Conservation (phyloP, 2,113 vertebrate genomes). For the Heloderma charlesbogerti region DNA sequence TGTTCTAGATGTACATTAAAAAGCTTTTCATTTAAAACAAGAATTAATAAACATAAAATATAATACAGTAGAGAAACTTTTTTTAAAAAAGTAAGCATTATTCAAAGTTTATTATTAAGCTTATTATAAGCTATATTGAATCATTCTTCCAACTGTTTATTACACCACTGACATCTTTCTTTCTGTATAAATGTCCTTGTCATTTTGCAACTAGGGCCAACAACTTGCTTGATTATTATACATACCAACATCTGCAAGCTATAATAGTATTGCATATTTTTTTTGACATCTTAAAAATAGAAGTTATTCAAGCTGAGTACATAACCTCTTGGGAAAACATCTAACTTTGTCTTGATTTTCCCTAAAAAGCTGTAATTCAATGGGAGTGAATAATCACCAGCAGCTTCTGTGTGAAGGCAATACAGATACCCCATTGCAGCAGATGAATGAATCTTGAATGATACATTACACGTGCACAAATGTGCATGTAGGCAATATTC, state of each 20-base stretch:
- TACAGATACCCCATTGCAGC: slow-evolving; percentile 22
- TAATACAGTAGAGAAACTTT: background rate
- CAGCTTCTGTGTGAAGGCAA: background rate
- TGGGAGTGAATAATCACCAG: slow-evolving; percentile 13
- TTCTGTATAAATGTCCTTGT: slow-evolving; percentile 41
- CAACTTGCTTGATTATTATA: slow-evolving; percentile 50
- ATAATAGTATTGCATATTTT: slow-evolving; percentile 24
- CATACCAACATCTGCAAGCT: slow-evolving; percentile 45
- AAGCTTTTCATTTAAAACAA: background rate
- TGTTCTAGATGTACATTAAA: background rate
- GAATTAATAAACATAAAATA: background rate
- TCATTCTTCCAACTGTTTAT: background rate
- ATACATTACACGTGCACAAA: slow-evolving; percentile 19
- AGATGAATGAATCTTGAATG: slow-evolving; percentile 44
- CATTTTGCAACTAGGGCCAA: slow-evolving; percentile 10
- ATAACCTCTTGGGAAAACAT: background rate
- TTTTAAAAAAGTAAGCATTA: background rate
- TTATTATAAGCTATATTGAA: background rate
- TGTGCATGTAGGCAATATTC: background rate
- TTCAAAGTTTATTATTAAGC: background rate
- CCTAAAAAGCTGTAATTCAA: slow-evolving; percentile 18
- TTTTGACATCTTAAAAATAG: slow-evolving; percentile 2
- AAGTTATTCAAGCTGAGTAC: background rate
- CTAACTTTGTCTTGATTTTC: background rate
- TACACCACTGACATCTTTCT: slow-evolving; percentile 11